Evolutionary conservation across 1,140 invertebrate species (phyloP).

Genomic region (Anagrus nilaparvatae): DNA sequence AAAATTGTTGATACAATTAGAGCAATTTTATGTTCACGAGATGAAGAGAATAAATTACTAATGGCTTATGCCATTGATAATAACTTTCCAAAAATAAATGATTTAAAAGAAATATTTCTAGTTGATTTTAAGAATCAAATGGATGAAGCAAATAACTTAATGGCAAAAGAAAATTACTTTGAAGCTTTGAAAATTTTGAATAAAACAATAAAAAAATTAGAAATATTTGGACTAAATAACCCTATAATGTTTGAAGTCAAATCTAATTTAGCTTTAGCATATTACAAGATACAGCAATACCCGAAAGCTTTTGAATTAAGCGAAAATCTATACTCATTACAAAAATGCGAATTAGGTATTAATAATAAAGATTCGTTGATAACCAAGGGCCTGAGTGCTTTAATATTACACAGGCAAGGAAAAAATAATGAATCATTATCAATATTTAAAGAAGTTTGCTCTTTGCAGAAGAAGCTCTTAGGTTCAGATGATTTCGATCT

Average conservation of each 20-base stretch:
- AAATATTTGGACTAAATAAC: slow-evolving; percentile 2
- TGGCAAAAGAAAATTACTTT: background rate
- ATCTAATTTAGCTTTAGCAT: too few species aligned
- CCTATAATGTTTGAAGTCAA: too few species aligned
- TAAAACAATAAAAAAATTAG: background rate
- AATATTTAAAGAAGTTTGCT: slow-evolving; percentile 9
- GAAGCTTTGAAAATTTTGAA: background rate
- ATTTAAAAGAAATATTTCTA: slow-evolving; percentile 1
- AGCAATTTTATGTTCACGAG: slow-evolving; percentile 1
- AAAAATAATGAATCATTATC: background rate
- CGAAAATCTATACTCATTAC: too few species aligned
- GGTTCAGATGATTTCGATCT: slow-evolving; percentile 6
- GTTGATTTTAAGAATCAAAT: background rate
- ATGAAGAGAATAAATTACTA: background rate
- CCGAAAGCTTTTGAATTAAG: too few species aligned
- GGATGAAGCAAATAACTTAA: background rate
- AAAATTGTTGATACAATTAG: slow-evolving; percentile 2
- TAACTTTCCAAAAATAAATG: slow-evolving; percentile 4
- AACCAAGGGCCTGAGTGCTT: background rate
- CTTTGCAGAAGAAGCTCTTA: slow-evolving; percentile 9
- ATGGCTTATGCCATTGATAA: slow-evolving; percentile 4
- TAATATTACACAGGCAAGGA: background rate
- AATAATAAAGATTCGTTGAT: too few species aligned
- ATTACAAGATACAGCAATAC: too few species aligned
- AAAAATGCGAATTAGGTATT: too few species aligned